Base-by-base conservation (phyloP, 2,797 vertebrate genomes). In the Diceros bicornis region DNA sequence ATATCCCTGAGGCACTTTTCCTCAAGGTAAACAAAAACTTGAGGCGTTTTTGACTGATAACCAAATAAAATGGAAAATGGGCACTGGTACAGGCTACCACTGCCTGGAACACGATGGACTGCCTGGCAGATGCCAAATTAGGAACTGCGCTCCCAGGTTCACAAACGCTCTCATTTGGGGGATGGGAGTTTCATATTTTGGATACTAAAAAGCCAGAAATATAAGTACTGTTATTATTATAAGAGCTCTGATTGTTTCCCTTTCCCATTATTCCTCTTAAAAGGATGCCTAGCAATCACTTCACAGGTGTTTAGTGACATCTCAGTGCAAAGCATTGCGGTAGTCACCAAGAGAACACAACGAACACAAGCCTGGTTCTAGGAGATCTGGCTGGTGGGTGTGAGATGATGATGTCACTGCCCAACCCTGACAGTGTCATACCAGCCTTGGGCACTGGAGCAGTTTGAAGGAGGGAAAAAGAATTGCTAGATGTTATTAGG, bases 21-120 rank as follows among this genome's bases (percentile, higher is more conserved):
- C 97, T 98, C 96, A 78, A 89, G 83, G 95, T 84, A 98, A 97
- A 96, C 96, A 96, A 98, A 96, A 96, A 89, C 94, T 94, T 74
- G 68, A 96, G 98, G 96, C 68, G 4, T 93, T 96, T 97, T 98
- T 97, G 93, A 97, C 97, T 97, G 97, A 98, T 97, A 98, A 98
- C 96, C 97, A 98, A 97, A 97, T 84, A 89, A 89, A 97, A 93
- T 83, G 97, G 98, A 98, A 99, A 99, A 97, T 77, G 97, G 98
- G 97, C 98, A 95, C 81, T 10, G 68, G 47, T 95, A 96, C 96
- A 98, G 83, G 37, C 68, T 82, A 84, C 69, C 89, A 32, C 77
- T 89, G 97, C 98, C 97, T 93, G 82, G 93, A 92, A 96, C 75
- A 74, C 47, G 85, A 47, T 25, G 81, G 82, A 89, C 96, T 83